Evolutionary conservation across 2,888 invertebrate species (phyloP).

Genomic region (Lacanobia wlatinum): DNA sequence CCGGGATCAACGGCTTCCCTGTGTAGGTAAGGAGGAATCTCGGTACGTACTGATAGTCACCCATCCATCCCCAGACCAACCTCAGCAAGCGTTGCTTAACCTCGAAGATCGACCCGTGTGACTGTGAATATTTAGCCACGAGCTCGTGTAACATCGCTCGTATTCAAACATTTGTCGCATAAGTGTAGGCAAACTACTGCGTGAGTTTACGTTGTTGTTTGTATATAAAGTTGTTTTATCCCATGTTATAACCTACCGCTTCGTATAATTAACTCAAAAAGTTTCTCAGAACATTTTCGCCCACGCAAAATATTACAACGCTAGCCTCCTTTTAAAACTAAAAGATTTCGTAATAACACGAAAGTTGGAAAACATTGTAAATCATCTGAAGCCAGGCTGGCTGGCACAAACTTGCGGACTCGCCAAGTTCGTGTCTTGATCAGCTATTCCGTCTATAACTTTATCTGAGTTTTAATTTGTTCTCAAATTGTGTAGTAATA

Average conservation of each 20-base stretch:
- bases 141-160: too few species aligned
- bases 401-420: constrained; percentile 28
- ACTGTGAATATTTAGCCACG: too few species aligned
- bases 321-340: constrained; percentile 10
- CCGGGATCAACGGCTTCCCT: too few species aligned
- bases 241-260: not conserved
- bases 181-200: not conserved
- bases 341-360: constrained; percentile 28
- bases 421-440: constrained; percentile 33
- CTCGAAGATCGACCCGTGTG: too few species aligned
- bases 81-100: too few species aligned
- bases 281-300: not conserved
- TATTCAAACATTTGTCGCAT: too few species aligned
- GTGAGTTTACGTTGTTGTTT: not conserved
- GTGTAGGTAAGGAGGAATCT: too few species aligned
- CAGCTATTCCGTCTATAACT: constrained; percentile 53
- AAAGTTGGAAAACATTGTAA: constrained; percentile 46
- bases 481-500: constrained; percentile 58
- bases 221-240: not conserved
- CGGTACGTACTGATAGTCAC: too few species aligned
- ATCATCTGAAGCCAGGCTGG: constrained; percentile 26
- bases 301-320: not conserved
- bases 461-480: constrained; percentile 56
- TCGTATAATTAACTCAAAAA: not conserved
- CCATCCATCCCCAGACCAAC: too few species aligned